Base-by-base conservation (phyloP, 2,113 vertebrate species). In the Telmatochromis brichardi region DNA sequence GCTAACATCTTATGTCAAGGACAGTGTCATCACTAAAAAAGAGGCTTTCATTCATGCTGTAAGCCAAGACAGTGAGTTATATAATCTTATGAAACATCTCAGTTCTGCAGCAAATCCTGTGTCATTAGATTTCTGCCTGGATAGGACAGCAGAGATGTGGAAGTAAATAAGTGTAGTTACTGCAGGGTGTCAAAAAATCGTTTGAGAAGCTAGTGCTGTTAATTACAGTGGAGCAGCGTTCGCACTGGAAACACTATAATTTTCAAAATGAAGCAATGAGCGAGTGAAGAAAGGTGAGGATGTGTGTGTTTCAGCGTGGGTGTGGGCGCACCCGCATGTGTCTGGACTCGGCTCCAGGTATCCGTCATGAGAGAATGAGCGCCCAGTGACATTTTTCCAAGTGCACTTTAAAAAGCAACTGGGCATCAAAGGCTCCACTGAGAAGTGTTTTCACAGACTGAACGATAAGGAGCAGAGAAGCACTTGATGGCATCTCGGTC, bases 351-450 rank as follows among this genome's bases (percentile, higher is more conserved):
- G 55, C 82, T 89, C 86, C 86, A 88, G 85, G 87, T 90, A 90
- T 82, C 87, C 91, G 87, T 93, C 81, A 89, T 14, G 60, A 89
- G 85, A 57, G 81, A 91, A 87, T 79, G 90, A 90, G 86, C 73
- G 88, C 83, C 50, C 86, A 92, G 90, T 89, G 87, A 89, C 90
- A 81, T 92, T 89, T 94, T 92, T 89, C 89, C 90, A 86, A 92
- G 93, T 83, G 92, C 91, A 88, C 92, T 93, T 90, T 17, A 88
- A 93, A 37, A 83, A 76, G 89, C 89, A 90, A 85, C 86, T 11
- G 85, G 91, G 81, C 90, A 91, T 94, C 92, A 93, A 91, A 90
- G 91, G 81, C 89, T 54, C 45, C 55, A 26, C 80, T 15, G 12
- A 86, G 88, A 92, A 90, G 85, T 88, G 92, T 90, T 92, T 92